phyloP scores from a whole-genome alignment of 1,140 invertebrate species.

The Samia ricini region DNA sequence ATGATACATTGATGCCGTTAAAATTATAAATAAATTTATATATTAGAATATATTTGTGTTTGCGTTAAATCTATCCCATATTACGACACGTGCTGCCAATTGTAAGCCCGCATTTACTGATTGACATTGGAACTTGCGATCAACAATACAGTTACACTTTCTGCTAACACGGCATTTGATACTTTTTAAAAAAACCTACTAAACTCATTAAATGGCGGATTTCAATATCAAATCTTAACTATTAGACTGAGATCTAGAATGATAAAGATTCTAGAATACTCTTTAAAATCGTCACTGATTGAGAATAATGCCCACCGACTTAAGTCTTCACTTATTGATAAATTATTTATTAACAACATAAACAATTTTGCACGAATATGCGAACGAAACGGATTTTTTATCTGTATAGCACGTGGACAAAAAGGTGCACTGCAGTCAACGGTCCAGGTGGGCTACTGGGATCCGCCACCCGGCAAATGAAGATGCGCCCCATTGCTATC shows the following conservation, averaged over 20 bases:
- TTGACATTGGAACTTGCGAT: constrained; percentile 49
- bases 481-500: constrained; percentile 31
- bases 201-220: no score
- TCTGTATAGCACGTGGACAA: constrained; percentile 13
- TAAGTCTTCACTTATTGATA: no score
- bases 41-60: constrained; percentile 68
- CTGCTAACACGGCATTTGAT: no score
- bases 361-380: background rate
- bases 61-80: constrained; percentile 45
- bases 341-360: background rate
- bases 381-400: background rate
- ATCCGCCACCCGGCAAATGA: constrained; percentile 28
- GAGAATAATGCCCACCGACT: no score
- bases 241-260: no score
- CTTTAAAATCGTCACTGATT: no score
- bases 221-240: no score
- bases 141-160: constrained; percentile 48
- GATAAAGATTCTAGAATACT: no score
- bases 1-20: no score
- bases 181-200: no score
- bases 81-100: constrained; percentile 68
- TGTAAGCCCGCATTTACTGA: constrained; percentile 67
- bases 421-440: constrained; percentile 23
- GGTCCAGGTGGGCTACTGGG: constrained; percentile 41
- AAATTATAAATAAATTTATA: constrained; percentile 20